These are phyloP conservation scores for Diphyllodes magnificus DNA, from an alignment of 2,113 vertebrate genomes.

Conservation along the genomic window DNA sequence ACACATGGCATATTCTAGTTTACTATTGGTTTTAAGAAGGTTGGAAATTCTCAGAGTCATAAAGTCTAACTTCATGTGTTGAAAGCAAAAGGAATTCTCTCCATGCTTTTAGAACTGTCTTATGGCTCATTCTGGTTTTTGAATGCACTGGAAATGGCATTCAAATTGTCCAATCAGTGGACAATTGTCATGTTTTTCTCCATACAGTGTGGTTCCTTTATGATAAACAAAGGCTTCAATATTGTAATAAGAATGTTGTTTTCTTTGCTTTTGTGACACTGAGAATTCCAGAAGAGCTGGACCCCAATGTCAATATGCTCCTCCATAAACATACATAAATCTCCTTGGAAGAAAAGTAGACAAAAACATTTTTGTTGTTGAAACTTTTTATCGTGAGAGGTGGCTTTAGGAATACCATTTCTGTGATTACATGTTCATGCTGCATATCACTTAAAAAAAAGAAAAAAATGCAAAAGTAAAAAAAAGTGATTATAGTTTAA, in stretches of 20 bases:
- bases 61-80: rapidly evolving
- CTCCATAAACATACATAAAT: not conserved
- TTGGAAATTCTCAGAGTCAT: not conserved
- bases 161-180: not conserved
- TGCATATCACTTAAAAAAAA: not conserved
- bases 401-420: not conserved
- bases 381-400: not conserved
- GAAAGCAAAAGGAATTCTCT: not conserved
- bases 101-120: not conserved
- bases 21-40: not conserved
- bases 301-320: not conserved
- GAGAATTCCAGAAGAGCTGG: not conserved
- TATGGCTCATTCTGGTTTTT: not conserved
- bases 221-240: not conserved
- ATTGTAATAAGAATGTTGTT: not conserved
- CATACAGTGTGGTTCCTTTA: rapidly evolving
- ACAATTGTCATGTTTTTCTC: not conserved
- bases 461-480: rapidly evolving
- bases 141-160: not conserved
- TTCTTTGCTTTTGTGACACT: not conserved
- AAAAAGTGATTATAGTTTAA: not conserved
- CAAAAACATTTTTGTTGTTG: not conserved
- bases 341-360: not conserved
- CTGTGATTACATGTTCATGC: not conserved
- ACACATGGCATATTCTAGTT: not conserved